Base-by-base conservation (phyloP, 2,888 invertebrate species). In the Tetragonula carbonaria region DNA sequence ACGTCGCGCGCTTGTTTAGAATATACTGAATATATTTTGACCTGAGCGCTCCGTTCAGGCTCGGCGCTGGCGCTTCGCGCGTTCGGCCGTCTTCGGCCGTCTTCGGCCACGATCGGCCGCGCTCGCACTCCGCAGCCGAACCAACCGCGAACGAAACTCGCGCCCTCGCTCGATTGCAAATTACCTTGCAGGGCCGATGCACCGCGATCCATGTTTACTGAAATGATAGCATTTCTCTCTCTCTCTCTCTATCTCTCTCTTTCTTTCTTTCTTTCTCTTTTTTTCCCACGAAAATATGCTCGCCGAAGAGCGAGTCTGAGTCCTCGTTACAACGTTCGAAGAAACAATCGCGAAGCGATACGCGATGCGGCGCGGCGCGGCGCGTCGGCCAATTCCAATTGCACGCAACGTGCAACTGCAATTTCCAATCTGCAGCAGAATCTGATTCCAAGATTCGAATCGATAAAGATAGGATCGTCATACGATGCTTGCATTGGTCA, bases 1-100 rank as follows among this genome's bases (percentile, higher is more conserved):
- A 90, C 91, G 89, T 91, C 92, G 88, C 91, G 89, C 90, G 92
- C 92, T 92, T 90, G 92, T 92, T 93, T 92, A 89, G 90, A 92
- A 92, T 92, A 92, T 87, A 93, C 93, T 93, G 93, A 92, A 90
- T 91, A 90, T 89, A 91, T 91, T 91, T 91, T 89, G 88, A 90
- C 89, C 90, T 81, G 84, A 86, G 81, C 88, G 84, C 88, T 88
- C 87, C 84, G 87, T 80, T 81, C 79, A 81, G 84, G 80, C 87
- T 80, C 81, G 33, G 79, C 80, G 82, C 88, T 86, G 87, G 87
- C 84, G 87, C 90, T 73, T 83, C 85, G 83, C 83, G 74, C 77
- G 65, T 63, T 91, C 91, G 91, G 82, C 70, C n/a, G 23, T 53
- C 53, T n/a, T 85, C 91, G 91, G 73, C n/a, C 14, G 3, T 53